Base-by-base conservation (phyloP, 2,113 vertebrate species). In the Rattus rattus region DNA sequence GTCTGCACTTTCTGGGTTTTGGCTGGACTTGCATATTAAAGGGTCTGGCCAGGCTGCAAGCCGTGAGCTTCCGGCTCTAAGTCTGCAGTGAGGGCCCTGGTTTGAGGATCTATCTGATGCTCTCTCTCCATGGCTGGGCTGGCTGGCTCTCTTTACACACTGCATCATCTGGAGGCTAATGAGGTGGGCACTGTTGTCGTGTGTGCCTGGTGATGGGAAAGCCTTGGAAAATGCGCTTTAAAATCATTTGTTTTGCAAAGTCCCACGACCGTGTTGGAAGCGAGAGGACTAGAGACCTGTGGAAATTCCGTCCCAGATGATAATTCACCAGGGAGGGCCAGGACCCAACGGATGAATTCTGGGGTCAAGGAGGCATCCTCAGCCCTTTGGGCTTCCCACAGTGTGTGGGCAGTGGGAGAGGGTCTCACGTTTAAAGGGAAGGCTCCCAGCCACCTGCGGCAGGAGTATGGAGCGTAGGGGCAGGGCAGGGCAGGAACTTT, bases 21-120 rank as follows among this genome's bases (percentile, higher is more conserved):
- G 22, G 28, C 49, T 7, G 2, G 30, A 43, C 54, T 49, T 26
- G 22, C 52, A 17, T 5, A 6, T 3, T 19, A 47, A 43, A 19
- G 39, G 16, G 24, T 8, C 59, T n/a, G 59, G 12, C 4, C 49
- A 5, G 70, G 52, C 54, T 20, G 69, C 13, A 10, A 39, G 49
- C 36, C 59, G 43, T 36, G 63, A 7, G 43, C 69, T 75, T 30
- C 16, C 1, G 0, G 22, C 3, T 6, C 6, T 0, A 30, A 47
- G 30, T 30, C 26, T 36, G 7, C 5, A 1, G 0, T 0, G 1
- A 28, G 56, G 13, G 13, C 17, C 39, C 2, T 1, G 26, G 1
- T 22, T 33, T 16, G 17, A 17, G 2, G 39, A 13, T 12, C 16
- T 4, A 13, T 16, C 12, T 3, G 16, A 22, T 7, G n/a, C 4